These are phyloP conservation scores for Catocala sponsa DNA, from an alignment of 2,888 invertebrate species.

Conservation along the genomic window DNA sequence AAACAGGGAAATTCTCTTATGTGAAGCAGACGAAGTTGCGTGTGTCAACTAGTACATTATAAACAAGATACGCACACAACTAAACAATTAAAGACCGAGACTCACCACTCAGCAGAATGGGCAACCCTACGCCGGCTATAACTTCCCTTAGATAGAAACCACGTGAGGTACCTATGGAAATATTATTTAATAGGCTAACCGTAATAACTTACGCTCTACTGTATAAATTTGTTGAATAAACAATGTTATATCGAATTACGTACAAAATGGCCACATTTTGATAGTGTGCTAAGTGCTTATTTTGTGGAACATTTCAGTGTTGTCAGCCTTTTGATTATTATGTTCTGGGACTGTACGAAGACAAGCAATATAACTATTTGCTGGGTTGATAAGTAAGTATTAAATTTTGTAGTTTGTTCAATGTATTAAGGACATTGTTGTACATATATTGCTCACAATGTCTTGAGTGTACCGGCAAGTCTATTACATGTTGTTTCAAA, in stretches of 20 bases:
- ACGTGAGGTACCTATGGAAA: conserved; percentile 35
- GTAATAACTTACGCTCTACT: conserved; percentile 44
- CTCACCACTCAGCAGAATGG: not conserved
- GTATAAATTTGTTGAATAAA: conserved; percentile 48
- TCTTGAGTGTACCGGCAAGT: too few relatives aligned
- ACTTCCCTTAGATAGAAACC: conserved; percentile 25
- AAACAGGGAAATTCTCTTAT: too few relatives aligned
- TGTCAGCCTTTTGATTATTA: conserved; percentile 12
- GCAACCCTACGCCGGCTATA: conserved; percentile 33
- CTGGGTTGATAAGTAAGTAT: not conserved
- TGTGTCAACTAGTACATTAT: too few relatives aligned
- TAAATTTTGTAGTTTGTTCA: too few relatives aligned
- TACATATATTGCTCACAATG: too few relatives aligned
- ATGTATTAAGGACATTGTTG: too few relatives aligned
- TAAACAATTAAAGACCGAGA: not conserved
- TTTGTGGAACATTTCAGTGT: not conserved
- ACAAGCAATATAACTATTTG: not conserved
- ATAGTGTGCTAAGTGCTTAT: conserved; percentile 29
- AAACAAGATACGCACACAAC: too few relatives aligned
- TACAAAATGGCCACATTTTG: conserved; percentile 30
- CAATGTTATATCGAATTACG: conserved; percentile 38
- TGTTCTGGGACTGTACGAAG: not conserved
- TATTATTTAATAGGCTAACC: conserved; percentile 51
- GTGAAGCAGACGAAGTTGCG: too few relatives aligned
- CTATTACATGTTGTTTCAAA: too few relatives aligned